Percentiles rank a stretch among this genome's conserved stretches.
Conservation (phyloP, 2,113 vertebrate genomes). For the Megaceryle torquata region DNA sequence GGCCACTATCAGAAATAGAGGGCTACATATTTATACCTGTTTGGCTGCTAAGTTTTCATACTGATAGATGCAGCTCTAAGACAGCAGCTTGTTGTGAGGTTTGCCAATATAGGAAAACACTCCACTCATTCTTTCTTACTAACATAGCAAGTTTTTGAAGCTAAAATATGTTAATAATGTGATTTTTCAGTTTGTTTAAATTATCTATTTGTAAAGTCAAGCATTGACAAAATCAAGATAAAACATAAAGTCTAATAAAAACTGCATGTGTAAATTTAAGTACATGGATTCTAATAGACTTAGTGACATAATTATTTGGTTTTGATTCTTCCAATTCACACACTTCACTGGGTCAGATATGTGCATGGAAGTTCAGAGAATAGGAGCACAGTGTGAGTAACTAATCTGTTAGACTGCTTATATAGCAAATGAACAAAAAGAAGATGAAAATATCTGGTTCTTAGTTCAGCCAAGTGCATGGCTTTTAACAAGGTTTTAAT, state of each 20-base stretch:
- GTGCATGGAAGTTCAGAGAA: neutral
- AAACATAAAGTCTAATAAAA: neutral
- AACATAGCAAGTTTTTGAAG: neutral
- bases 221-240: neutral
- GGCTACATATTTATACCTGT: neutral
- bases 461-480: neutral
- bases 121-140: neutral
- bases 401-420: neutral
- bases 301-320: neutral
- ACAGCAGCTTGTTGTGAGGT: neutral
- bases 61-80: neutral
- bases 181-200: neutral
- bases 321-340: neutral
- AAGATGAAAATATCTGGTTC: neutral
- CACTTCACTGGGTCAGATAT: neutral
- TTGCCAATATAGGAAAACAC: neutral
- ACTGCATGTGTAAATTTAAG: neutral
- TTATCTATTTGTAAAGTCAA: neutral
- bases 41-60: neutral
- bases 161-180: neutral
- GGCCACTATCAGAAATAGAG: neutral
- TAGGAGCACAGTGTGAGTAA: neutral
- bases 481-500: neutral
- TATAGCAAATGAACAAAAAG: neutral
- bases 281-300: neutral